Conservation (phyloP, 2,113 vertebrate genomes). For the Formicarius rufipectus region DNA sequence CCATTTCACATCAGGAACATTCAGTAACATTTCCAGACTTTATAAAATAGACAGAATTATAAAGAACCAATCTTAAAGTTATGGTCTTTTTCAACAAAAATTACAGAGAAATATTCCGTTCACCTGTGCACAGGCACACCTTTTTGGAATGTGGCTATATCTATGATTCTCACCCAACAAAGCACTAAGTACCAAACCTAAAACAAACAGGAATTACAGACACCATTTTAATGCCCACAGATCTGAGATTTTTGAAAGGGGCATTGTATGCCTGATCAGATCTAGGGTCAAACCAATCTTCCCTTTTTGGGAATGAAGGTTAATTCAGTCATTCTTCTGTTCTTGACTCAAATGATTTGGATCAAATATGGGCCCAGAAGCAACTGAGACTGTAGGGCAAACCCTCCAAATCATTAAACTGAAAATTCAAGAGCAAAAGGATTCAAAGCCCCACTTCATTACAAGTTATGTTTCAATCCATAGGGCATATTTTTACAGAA, state of each 20-base stretch:
- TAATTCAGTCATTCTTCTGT: background rate
- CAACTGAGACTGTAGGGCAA: background rate
- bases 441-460: background rate
- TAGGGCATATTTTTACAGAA: background rate
- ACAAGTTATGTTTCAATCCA: background rate
- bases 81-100: background rate
- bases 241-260: background rate
- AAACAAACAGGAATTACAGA: background rate
- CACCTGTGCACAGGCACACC: accelerated
- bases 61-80: background rate
- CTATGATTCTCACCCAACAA: background rate
- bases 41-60: background rate
- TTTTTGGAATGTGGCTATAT: background rate
- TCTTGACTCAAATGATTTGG: background rate
- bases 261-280: background rate
- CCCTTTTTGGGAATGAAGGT: background rate
- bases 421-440: background rate
- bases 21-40: background rate
- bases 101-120: background rate
- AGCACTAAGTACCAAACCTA: background rate
- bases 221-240: background rate
- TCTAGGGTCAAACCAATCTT: background rate
- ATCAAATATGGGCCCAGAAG: background rate
- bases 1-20: background rate
- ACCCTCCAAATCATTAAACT: background rate